Evolutionary conservation across 2,113 vertebrate genomes (phyloP).

Genomic region (Austrofundulus limnaeus): DNA sequence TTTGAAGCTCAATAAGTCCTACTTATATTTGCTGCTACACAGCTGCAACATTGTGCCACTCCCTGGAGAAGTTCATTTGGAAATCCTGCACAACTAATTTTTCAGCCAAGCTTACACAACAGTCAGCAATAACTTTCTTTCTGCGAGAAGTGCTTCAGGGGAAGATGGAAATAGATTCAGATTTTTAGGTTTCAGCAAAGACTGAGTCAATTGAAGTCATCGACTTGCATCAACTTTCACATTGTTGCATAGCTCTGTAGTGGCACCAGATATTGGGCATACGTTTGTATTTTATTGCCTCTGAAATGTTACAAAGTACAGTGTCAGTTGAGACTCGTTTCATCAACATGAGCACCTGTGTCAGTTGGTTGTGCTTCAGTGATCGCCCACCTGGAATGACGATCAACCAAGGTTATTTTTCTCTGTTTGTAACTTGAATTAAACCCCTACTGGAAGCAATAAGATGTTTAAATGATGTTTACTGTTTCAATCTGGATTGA

Average conservation of each 20-base stretch:
- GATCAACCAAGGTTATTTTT: not conserved
- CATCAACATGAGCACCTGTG: not conserved
- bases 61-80: constrained; percentile 47
- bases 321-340: not conserved
- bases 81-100: constrained; percentile 55
- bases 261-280: not conserved
- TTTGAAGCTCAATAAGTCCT: constrained; percentile 48
- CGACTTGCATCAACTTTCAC: not conserved
- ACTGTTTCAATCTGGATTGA: not conserved
- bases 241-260: not conserved
- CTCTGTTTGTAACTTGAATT: not conserved
- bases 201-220: constrained; percentile 6
- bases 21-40: constrained; percentile 46
- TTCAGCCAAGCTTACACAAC: constrained; percentile 28
- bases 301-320: not conserved
- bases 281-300: not conserved
- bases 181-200: constrained; percentile 27
- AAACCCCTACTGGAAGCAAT: not conserved
- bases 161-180: constrained; percentile 41
- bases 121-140: constrained; percentile 60
- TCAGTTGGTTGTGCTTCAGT: not conserved
- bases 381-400: not conserved
- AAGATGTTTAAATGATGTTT: not conserved
- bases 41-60: constrained; percentile 36
- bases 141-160: constrained; percentile 37